A percentile compares a stretch with the other conserved stretches of the same genome.
These are phyloP conservation scores for Polyodon spathula DNA, from an alignment of 2,113 vertebrate genomes.

Conservation along the genomic window DNA sequence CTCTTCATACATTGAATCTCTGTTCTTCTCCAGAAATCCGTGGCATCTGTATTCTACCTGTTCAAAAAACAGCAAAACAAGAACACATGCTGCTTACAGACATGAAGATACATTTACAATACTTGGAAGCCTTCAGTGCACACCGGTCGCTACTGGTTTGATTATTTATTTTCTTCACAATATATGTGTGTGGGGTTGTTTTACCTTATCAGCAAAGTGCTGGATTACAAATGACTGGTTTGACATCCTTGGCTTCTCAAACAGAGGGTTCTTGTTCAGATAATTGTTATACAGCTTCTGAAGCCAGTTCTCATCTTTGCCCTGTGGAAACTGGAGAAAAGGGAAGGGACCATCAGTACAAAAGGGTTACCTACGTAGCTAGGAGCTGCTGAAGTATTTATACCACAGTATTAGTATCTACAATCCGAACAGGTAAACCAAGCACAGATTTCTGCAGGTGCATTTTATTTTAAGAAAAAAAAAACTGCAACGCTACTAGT, in stretches of 20 bases:
- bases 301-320: conserved; percentile 91
- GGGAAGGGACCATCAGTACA: conserved; percentile 6
- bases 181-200: not conserved
- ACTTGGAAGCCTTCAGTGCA: too few species aligned
- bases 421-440: too few species aligned
- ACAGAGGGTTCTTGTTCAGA: conserved; percentile 66
- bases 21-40: conserved; percentile 95
- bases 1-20: conserved; percentile 85
- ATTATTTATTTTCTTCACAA: not conserved
- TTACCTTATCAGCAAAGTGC: conserved; percentile 95
- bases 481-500: too few species aligned
- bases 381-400: too few species aligned
- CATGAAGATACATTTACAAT: too few species aligned
- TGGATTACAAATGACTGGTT: conserved; percentile 81
- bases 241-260: conserved; percentile 87
- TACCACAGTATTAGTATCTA: too few species aligned
- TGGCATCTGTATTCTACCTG: conserved; percentile 89
- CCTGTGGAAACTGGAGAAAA: conserved; percentile 76
- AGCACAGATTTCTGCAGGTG: too few species aligned
- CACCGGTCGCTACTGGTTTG: not conserved
- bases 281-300: conserved; percentile 87
- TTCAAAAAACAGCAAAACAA: conserved; percentile 2
- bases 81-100: too few species aligned
- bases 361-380: too few species aligned
- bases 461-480: too few species aligned